Conservation (phyloP, 2,888 invertebrate genomes). For the Habrosyne pyritoides region DNA sequence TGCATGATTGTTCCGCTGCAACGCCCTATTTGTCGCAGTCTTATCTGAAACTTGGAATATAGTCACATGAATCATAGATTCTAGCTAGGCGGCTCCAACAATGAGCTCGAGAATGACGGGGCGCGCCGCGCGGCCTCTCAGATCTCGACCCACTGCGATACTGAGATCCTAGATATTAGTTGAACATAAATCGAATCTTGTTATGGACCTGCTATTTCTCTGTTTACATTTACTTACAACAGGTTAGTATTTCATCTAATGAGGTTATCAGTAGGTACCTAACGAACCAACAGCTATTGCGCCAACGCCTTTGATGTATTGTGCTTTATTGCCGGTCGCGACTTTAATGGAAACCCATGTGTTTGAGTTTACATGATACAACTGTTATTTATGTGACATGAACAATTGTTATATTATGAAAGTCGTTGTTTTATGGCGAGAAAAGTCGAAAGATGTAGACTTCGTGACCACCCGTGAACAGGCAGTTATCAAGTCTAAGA, state of each 20-base stretch:
- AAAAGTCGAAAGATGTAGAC: background rate
- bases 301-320: conserved; percentile 43
- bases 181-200: conserved; percentile 74
- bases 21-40: conserved; percentile 76
- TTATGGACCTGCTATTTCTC: conserved; percentile 70
- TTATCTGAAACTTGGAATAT: conserved; percentile 73
- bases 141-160: conserved; percentile 68
- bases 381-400: background rate
- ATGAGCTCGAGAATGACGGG: conserved; percentile 73
- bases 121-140: conserved; percentile 68
- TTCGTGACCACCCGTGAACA: conserved; percentile 25
- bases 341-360: background rate
- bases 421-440: background rate
- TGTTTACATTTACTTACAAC: conserved; percentile 66
- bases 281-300: conserved; percentile 48
- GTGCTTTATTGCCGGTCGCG: conserved; percentile 38
- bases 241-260: conserved; percentile 71
- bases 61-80: conserved; percentile 69
- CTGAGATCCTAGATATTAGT: conserved; percentile 66
- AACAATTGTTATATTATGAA: background rate
- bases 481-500: conserved; percentile 36
- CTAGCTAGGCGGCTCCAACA: conserved; percentile 66
- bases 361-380: background rate
- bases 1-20: conserved; percentile 66
- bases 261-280: conserved; percentile 59